Evolutionary conservation across 2,797 vertebrate genomes (phyloP).

Genomic region (Myotis pilosus): DNA sequence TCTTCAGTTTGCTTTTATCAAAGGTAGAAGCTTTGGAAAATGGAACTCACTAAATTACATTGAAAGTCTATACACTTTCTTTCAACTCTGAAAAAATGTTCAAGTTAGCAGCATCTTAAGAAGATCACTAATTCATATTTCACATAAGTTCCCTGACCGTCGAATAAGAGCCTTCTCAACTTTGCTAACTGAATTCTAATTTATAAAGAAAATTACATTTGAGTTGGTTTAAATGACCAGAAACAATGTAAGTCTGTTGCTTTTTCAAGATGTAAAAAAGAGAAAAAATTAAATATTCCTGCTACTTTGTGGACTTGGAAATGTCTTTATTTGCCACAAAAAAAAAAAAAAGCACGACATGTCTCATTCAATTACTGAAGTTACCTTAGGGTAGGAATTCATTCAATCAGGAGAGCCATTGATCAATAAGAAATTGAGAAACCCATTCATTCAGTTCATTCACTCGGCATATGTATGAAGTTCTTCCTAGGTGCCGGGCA

Average conservation of each 20-base stretch:
- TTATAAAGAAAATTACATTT: slow-evolving; percentile 49
- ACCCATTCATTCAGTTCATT: slow-evolving; percentile 18
- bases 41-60: neutral
- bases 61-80: neutral
- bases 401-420: slow-evolving; percentile 68
- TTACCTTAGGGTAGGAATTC: slow-evolving; percentile 72
- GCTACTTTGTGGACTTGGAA: slow-evolving; percentile 74
- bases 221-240: slow-evolving; percentile 33
- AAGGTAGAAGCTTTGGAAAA: slow-evolving; percentile 19
- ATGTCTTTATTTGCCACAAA: slow-evolving; percentile 77
- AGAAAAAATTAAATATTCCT: slow-evolving; percentile 76
- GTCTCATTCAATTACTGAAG: slow-evolving; percentile 76
- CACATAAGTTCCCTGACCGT: neutral
- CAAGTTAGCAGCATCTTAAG: neutral
- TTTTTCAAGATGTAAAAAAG: slow-evolving; percentile 46
- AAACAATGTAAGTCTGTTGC: slow-evolving; percentile 10
- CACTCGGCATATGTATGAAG: neutral
- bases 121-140: neutral
- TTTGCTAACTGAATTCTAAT: slow-evolving; percentile 16
- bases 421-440: slow-evolving; percentile 41
- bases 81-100: neutral
- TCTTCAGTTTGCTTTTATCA: neutral
- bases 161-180: neutral
- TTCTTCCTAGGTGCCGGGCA: neutral
- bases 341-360: slow-evolving; percentile 59